Evolutionary conservation across 2,113 vertebrate species (phyloP).

Genomic region (Cichladusa arquata): DNA sequence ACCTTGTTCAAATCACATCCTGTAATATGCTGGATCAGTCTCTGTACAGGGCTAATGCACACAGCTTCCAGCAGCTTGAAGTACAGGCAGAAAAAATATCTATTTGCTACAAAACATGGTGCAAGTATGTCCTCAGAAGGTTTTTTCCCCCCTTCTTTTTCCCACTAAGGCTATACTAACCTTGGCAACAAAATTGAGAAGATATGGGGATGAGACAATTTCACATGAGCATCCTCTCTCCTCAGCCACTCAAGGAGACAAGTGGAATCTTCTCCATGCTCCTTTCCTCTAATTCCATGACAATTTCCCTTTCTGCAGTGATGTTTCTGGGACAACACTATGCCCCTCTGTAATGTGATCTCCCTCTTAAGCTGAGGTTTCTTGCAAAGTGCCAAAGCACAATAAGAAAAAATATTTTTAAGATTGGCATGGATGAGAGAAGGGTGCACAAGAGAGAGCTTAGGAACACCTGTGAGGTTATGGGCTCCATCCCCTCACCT

Average conservation of each 20-base stretch:
- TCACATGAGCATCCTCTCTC: not conserved
- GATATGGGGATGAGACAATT: not conserved
- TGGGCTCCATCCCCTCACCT: constrained; percentile 18
- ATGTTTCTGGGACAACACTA: not conserved
- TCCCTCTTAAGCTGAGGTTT: not conserved
- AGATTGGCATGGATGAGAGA: not conserved
- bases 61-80: not conserved
- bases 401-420: not conserved
- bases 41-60: not conserved
- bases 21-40: not conserved
- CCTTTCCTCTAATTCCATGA: not conserved
- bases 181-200: not conserved
- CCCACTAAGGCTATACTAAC: not conserved
- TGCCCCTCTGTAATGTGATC: not conserved
- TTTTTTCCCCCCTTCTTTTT: not conserved
- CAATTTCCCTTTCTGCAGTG: not conserved
- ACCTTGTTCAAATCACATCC: not conserved
- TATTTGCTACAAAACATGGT: not conserved
- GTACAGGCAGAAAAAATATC: not conserved
- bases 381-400: not conserved
- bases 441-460: not conserved
- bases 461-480: not conserved
- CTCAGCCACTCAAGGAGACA: not conserved
- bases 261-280: not conserved
- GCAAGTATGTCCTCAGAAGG: not conserved